These are phyloP conservation scores for Lasaia peninsularis DNA, from an alignment of 1,140 invertebrate genomes.

Conservation along the genomic window DNA sequence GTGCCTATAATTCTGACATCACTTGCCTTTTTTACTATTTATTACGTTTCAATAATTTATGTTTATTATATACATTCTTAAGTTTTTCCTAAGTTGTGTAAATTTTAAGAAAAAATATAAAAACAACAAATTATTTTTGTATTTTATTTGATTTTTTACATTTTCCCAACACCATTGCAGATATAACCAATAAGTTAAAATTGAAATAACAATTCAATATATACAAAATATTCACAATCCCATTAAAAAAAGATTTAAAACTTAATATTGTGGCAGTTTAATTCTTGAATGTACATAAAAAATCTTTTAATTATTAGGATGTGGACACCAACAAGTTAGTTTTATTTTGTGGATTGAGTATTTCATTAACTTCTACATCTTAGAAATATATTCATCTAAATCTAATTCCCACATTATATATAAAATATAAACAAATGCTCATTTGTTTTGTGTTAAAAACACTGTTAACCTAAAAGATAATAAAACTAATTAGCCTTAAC, in stretches of 20 bases:
- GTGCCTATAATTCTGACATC: conserved; percentile 41
- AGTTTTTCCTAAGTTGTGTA: conserved; percentile 58
- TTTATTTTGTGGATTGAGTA: no score
- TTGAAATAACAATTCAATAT: conserved; percentile 14
- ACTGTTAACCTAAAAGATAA: not conserved
- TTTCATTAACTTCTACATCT: no score
- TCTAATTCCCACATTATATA: no score
- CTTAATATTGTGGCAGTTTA: no score
- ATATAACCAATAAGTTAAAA: conserved; percentile 7
- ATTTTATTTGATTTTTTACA: conserved; percentile 34
- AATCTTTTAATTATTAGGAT: no score
- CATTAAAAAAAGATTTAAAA: not conserved
- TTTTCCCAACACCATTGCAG: conserved; percentile 20
- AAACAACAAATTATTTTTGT: conserved; percentile 45
- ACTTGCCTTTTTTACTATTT: conserved; percentile 69
- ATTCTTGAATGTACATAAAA: no score
- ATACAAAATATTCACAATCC: conserved; percentile 13
- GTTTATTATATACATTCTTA: conserved; percentile 40
- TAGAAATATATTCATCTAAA: no score
- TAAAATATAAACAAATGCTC: no score
- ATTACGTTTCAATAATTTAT: conserved; percentile 66
- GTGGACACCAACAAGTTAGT: no score
- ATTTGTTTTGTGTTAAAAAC: no score
- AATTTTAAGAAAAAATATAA: conserved; percentile 68
- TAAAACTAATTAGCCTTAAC: conserved; percentile 45